A percentile compares a stretch with the other conserved stretches of the same genome.
phyloP scores from a whole-genome alignment of 1,140 invertebrate species.

The Pseudomyrmex gracilis region DNA sequence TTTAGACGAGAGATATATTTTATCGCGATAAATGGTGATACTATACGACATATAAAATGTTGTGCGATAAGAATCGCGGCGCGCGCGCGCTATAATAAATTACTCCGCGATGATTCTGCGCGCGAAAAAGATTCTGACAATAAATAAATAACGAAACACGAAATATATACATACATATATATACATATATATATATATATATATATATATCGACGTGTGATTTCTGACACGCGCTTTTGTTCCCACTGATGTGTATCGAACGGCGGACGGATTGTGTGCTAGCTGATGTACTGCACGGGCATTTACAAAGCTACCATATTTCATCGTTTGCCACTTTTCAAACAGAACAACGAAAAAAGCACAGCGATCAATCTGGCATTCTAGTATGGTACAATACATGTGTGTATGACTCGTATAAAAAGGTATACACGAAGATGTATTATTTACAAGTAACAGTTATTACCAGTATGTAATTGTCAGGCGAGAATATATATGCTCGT shows the following conservation, averaged over 20 bases:
- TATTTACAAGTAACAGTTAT: not conserved
- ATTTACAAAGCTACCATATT: slow-evolving; percentile 14
- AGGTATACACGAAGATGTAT: not conserved
- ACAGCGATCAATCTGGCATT: not conserved
- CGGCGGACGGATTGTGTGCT: not conserved
- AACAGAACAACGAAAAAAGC: not conserved
- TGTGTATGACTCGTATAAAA: not conserved
- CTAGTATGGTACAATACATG: not conserved
- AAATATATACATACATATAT: too few relatives aligned
- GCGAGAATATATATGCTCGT: not conserved
- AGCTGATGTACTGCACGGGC: not conserved
- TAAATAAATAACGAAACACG: too few relatives aligned
- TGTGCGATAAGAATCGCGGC: too few relatives aligned
- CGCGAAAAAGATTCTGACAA: too few relatives aligned
- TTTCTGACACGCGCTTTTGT: not conserved
- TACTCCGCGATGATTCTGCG: too few relatives aligned
- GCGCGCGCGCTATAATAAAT: too few relatives aligned
- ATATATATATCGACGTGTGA: too few relatives aligned
- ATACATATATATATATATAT: too few relatives aligned
- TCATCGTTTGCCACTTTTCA: not conserved
- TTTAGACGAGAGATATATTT: too few relatives aligned
- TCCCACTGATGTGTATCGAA: not conserved
- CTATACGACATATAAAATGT: too few relatives aligned
- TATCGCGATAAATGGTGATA: too few relatives aligned
- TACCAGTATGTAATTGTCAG: not conserved